Conservation (phyloP, 2,888 invertebrate species). For the Cinara cedri region DNA sequence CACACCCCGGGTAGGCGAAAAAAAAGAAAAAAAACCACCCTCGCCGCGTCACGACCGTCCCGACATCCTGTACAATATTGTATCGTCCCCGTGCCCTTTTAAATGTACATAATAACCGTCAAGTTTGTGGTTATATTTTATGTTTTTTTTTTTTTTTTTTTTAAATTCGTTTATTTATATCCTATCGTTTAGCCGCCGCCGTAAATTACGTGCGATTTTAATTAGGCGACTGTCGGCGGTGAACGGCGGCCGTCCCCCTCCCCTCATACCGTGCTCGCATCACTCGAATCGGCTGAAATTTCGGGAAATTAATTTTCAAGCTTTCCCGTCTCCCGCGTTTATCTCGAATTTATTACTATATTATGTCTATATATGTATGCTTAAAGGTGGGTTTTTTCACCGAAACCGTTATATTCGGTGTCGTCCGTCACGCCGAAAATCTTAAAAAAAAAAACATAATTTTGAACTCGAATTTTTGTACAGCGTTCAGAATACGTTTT, state of each 20-base stretch:
- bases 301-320: background rate
- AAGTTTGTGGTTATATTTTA: background rate
- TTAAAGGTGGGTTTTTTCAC: too few relatives aligned
- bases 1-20: background rate
- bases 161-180: slow-evolving; percentile 35
- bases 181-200: background rate
- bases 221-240: slow-evolving; percentile 21
- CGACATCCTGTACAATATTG: too few relatives aligned
- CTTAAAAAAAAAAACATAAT: too few relatives aligned
- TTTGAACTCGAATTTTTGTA: too few relatives aligned
- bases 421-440: too few relatives aligned
- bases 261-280: too few relatives aligned
- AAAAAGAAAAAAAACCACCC: slow-evolving; percentile 11
- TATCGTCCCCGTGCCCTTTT: too few relatives aligned
- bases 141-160: background rate
- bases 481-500: too few relatives aligned
- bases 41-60: background rate
- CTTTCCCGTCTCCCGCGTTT: background rate
- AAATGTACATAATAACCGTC: background rate
- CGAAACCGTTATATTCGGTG: too few relatives aligned
- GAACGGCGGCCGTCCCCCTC: too few relatives aligned
- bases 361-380: too few relatives aligned
- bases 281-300: background rate
- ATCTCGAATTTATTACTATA: background rate
- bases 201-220: slow-evolving; percentile 40